Percentiles rank a stretch among this genome's conserved stretches.
These are phyloP conservation scores for Uria aalge DNA, from an alignment of 2,113 vertebrate genomes.

Conservation along the genomic window DNA sequence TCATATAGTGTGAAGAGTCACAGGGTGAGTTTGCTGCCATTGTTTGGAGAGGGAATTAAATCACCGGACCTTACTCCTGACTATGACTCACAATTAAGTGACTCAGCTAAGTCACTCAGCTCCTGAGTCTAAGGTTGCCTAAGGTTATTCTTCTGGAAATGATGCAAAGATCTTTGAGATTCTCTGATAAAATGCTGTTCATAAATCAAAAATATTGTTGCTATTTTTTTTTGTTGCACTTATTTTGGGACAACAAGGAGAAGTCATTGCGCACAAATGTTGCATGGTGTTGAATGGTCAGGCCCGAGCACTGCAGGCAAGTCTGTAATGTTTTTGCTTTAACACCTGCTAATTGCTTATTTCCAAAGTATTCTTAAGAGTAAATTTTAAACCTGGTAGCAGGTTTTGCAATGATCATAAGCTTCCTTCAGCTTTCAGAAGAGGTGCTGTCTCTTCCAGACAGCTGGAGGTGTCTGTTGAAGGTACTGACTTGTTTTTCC, in stretches of 20 bases:
- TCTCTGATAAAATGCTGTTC: neutral
- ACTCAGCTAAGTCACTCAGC: neutral
- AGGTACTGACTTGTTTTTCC: constrained; percentile 52
- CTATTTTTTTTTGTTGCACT: neutral
- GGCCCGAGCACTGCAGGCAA: neutral
- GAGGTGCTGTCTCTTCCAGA: neutral
- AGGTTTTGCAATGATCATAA: neutral
- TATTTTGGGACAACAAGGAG: neutral
- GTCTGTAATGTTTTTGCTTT: neutral
- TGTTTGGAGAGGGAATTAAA: neutral
- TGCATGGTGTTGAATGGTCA: neutral
- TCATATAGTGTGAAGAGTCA: neutral
- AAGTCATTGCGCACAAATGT: fast-evolving
- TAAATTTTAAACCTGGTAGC: neutral
- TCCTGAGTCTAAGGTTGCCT: neutral
- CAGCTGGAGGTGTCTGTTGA: neutral
- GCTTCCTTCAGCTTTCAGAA: neutral
- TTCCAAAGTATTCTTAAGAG: neutral
- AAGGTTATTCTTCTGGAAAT: neutral
- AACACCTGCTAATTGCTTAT: neutral
- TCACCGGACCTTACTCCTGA: neutral
- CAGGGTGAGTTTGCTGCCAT: neutral
- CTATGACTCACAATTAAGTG: constrained; percentile 17
- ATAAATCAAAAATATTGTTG: neutral
- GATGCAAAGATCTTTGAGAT: neutral